A percentile compares a stretch with the other conserved stretches of the same genome.
phyloP scores from a whole-genome alignment of 2,113 vertebrate genomes.

The human (Homo sapiens) region DNA sequence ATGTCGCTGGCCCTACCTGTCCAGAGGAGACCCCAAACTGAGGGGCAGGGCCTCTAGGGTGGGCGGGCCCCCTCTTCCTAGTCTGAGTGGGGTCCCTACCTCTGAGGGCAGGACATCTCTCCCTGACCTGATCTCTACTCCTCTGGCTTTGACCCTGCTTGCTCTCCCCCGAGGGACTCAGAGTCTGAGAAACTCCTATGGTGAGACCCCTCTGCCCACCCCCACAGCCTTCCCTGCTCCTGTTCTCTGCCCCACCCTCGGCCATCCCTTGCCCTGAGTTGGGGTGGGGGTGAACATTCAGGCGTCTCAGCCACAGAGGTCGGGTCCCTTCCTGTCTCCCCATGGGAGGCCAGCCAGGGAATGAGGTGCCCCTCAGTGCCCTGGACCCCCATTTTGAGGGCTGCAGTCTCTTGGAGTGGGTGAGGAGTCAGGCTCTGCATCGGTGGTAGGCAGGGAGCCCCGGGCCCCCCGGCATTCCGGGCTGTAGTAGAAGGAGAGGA shows the following conservation, averaged over 20 bases:
- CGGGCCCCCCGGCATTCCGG: constrained; percentile 11
- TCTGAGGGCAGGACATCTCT: not conserved
- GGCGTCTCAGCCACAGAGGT: not conserved
- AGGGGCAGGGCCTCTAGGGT: not conserved
- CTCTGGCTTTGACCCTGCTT: not conserved
- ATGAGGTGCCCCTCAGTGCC: constrained; percentile 15
- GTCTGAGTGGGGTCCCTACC: not conserved
- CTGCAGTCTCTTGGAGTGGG: constrained; percentile 27
- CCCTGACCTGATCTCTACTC: not conserved
- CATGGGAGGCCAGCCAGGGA: not conserved
- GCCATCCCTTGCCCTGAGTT: not conserved
- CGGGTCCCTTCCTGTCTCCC: not conserved
- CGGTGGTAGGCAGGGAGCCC: constrained; percentile 19
- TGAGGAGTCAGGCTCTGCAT: not conserved
- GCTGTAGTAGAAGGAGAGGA: constrained; percentile 86
- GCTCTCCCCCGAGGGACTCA: not conserved
- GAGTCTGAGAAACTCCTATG: not conserved
- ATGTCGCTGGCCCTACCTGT: not conserved
- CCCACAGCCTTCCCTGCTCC: not conserved
- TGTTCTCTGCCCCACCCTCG: not conserved
- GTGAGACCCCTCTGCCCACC: not conserved
- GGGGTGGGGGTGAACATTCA: not conserved
- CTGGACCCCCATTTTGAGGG: constrained; percentile 70
- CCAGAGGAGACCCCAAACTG: not conserved
- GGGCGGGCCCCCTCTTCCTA: not conserved